These are phyloP conservation scores for Anoplopoma fimbria DNA, from an alignment of 2,113 vertebrate species.

Conservation along the genomic window DNA sequence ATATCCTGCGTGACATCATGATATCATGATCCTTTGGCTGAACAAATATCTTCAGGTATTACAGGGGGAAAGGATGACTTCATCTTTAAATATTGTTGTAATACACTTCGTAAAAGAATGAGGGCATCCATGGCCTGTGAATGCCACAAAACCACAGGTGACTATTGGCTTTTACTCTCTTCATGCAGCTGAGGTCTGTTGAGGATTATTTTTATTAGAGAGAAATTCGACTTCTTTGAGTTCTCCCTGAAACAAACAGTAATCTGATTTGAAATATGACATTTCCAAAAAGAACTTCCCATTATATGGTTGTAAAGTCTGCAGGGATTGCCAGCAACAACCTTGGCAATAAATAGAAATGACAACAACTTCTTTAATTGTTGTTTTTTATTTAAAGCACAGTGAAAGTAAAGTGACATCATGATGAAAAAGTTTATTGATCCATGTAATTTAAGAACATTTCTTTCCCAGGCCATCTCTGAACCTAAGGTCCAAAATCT, in stretches of 20 bases:
- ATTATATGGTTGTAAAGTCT: too few relatives aligned
- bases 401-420: conserved; percentile 42
- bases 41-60: conserved; percentile 54
- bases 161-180: background rate
- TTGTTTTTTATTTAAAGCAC: background rate
- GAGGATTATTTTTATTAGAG: background rate
- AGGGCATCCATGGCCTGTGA: conserved; percentile 59
- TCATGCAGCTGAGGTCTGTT: conserved; percentile 12
- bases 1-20: conserved; percentile 62
- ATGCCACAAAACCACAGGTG: conserved; percentile 38
- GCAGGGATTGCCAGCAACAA: background rate
- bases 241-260: background rate
- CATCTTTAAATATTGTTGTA: conserved; percentile 63
- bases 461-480: conserved; percentile 66
- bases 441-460: conserved; percentile 58
- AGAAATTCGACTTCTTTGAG: background rate
- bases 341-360: background rate
- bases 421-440: conserved; percentile 45
- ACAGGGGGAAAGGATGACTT: conserved; percentile 59
- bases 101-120: conserved; percentile 61
- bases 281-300: background rate
- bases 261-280: background rate
- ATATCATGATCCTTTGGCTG: conserved; percentile 43
- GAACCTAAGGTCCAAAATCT: conserved; percentile 74
- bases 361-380: background rate